phyloP scores from a whole-genome alignment of 2,797 vertebrate genomes.

The Sternarchorhynchus goeldii region DNA sequence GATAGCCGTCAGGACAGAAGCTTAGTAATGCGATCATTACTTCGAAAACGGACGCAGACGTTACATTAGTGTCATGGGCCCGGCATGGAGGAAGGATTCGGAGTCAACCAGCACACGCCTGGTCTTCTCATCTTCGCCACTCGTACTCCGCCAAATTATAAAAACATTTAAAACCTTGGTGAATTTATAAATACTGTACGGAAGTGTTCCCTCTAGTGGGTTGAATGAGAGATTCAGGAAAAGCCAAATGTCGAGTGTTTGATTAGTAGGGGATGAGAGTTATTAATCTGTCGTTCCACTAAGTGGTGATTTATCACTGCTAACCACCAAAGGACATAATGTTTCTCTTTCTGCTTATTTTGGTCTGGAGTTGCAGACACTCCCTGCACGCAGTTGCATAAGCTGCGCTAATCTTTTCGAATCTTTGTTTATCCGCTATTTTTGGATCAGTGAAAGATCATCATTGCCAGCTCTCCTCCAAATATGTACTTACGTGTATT shows the following conservation, averaged over 20 bases:
- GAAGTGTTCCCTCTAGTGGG: slow-evolving; percentile 9
- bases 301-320: slow-evolving; percentile 64
- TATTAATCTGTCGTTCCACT: slow-evolving; percentile 30
- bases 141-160: no score
- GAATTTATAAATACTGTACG: background rate
- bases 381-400: slow-evolving; percentile 5
- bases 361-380: slow-evolving; percentile 31
- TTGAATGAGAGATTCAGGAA: background rate
- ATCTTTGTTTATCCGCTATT: slow-evolving; percentile 19
- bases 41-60: slow-evolving; percentile 31
- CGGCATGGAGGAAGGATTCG: background rate
- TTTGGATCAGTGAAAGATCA: background rate
- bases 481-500: background rate
- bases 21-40: slow-evolving; percentile 36
- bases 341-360: slow-evolving; percentile 58
- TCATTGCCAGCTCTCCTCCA: background rate
- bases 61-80: slow-evolving; percentile 2
- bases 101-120: background rate
- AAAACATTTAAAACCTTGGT: background rate
- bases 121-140: background rate
- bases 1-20: slow-evolving; percentile 29
- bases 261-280: slow-evolving; percentile 19
- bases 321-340: slow-evolving; percentile 57
- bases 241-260: slow-evolving; percentile 6
- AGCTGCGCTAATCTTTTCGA: slow-evolving; percentile 18